Base-by-base conservation (phyloP, 2,888 invertebrate species). In the Euphydryas editha region DNA sequence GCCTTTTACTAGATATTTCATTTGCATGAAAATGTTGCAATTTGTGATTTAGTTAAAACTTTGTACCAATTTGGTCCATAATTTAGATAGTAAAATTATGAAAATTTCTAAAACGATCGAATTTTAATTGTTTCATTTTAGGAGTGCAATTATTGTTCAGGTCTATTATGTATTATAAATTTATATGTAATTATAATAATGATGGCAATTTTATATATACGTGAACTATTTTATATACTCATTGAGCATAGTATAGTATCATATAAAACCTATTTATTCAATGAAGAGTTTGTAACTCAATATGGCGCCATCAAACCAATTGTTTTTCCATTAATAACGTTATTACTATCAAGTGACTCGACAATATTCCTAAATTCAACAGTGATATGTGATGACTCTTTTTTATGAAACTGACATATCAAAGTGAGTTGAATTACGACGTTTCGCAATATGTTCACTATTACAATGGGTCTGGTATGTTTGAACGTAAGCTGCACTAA, bases 81-180 rank as follows among this genome's bases (percentile, higher is more conserved):
- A 76, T 76, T 81, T 83, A 83, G 80, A 78, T 84, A 85, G 83
- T 76, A 67, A 76, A 84, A 82, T 83, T 81, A 78, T 80, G 81
- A 80, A 68, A 71, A 77, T 30, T 44, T 17, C 17, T n/a, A 57
- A 54, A 54, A 58, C n/a, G 37, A 59, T 36, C 47, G 39, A 55
- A 61, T 64, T 65, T 59, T 18, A 47, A 47, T 57, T 73, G n/a
- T 56, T 69, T 61, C 70, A 74, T 72, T 72, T 75, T 74, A 60
- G 55, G 59, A 55, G 79, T 80, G 79, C 78, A 76, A 76, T 81
- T 72, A 69, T 61, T 71, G 65, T 66, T 69, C 59, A 64, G 72
- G 30, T 54, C 36, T 69, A 71, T 65, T 73, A 76, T 73, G 68
- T 70, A 75, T 74, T 63, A 68, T 70, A 72, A 76, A 73, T 67